Percentiles rank a stretch among this genome's conserved stretches.
These are phyloP conservation scores for Dorcus hopei DNA, from an alignment of 2,888 invertebrate genomes.

Conservation along the genomic window DNA sequence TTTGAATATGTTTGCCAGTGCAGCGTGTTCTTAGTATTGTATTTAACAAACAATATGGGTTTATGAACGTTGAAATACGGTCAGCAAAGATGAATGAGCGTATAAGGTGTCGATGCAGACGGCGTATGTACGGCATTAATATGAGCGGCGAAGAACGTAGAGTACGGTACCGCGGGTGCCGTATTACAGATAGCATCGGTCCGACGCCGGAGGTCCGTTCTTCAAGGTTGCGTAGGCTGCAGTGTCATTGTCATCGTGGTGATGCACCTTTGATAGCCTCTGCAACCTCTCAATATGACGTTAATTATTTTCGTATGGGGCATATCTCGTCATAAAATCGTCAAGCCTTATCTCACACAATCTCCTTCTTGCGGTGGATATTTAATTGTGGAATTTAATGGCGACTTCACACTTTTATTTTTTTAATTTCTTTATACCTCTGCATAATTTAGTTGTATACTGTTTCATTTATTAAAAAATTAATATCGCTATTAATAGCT, in stretches of 20 bases:
- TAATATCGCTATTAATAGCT: too few relatives aligned
- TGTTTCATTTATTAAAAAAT: too few relatives aligned
- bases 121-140: slow-evolving; percentile 27
- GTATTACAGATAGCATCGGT: slow-evolving; percentile 24
- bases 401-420: too few relatives aligned
- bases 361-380: too few relatives aligned
- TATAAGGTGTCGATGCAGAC: slow-evolving; percentile 15
- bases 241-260: slow-evolving; percentile 3
- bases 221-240: slow-evolving; percentile 4
- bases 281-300: not conserved
- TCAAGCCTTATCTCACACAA: too few relatives aligned
- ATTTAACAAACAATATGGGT: slow-evolving; percentile 1
- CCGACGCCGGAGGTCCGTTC: slow-evolving; percentile 27
- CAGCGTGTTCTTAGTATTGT: not conserved
- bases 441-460: too few relatives aligned
- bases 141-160: slow-evolving; percentile 28
- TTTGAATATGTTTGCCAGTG: not conserved
- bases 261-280: slow-evolving; percentile 2
- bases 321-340: too few relatives aligned
- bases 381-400: too few relatives aligned
- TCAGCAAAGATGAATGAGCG: slow-evolving; percentile 17
- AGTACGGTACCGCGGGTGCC: slow-evolving; percentile 27
- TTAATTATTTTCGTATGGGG: not conserved
- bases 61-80: slow-evolving; percentile 1
- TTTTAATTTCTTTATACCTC: too few relatives aligned